Evolutionary conservation across 2,888 invertebrate genomes (phyloP), one percentile per base, ranked within the genome.

Genomic region (Dryadula phaetusa): DNA sequence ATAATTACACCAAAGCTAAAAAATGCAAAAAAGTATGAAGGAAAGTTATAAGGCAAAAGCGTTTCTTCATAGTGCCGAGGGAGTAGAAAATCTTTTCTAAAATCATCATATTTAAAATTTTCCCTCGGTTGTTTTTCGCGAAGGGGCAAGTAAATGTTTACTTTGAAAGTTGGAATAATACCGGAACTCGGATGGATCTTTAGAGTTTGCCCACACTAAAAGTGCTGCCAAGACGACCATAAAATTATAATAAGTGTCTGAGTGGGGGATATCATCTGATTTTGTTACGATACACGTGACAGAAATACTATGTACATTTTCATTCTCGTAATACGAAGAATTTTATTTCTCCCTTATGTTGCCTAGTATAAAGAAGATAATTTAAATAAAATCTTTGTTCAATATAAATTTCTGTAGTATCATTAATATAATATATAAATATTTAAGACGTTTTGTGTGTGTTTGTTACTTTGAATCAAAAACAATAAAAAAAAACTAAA

Each of bases 61-160:
- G 8, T 56, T 37, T 40, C 40, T 62, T 46, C 54, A 40, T 62
- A 54, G 54, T 61, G 47, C 16, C 68, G 18, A n/a, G 61, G 28
- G 54, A 68, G 46, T 56, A 56, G 54, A 62, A 64, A 20, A 32
- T 62, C 28, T 68, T 64, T 56, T 64, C 22, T 68, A 68, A 64
- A 64, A 62, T 56, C 47, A 42, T 64, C 16, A 16, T 62, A 61
- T 62, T 68, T 56, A 64, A 67, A 64, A 65, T 58, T 46, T 64
- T 12, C 28, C 25, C 34, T 64, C 40, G 22, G 40, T 62, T 47
- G 61, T 58, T 49, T 64, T 32, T 25, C 37, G 3, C 46, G 53
- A 46, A 61, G 34, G 25, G 54, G 60, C 25, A 46, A 25, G 52
- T 18, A 61, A 61, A 49, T 62, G 56, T 63, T 62, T 67, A 63